These are phyloP conservation scores for Gallinago jamesoni DNA, from an alignment of 2,113 vertebrate genomes.

Conservation along the genomic window DNA sequence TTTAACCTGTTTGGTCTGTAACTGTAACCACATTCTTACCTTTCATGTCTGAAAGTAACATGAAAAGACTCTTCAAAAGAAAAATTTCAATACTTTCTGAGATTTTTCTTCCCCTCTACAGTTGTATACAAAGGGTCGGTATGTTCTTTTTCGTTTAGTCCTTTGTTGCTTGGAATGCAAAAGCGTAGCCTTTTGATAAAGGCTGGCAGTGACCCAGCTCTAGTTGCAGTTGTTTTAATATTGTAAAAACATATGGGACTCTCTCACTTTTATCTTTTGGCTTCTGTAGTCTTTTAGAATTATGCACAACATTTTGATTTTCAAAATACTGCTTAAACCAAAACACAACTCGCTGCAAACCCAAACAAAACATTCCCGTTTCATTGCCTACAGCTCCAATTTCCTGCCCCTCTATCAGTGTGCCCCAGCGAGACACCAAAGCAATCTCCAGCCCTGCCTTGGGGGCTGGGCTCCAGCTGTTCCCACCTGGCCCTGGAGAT, in stretches of 20 bases:
- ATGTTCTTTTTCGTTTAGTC: not conserved
- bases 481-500: not conserved
- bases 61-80: not conserved
- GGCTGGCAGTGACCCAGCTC: not conserved
- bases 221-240: not conserved
- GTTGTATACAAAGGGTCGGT: not conserved
- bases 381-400: not conserved
- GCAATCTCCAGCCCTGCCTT: not conserved
- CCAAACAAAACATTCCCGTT: not conserved
- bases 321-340: not conserved
- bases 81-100: not conserved
- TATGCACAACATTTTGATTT: not conserved
- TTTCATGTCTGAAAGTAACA: not conserved
- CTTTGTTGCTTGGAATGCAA: conserved; percentile 3
- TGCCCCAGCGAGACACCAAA: not conserved
- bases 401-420: not conserved
- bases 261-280: not conserved
- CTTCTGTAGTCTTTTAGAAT: conserved; percentile 9
- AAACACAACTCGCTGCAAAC: not conserved
- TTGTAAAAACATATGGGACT: not conserved
- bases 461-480: not conserved
- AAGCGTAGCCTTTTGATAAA: not conserved
- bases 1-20: not conserved
- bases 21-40: not conserved
- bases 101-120: not conserved